Conservation (phyloP, 2,113 vertebrate species). For the Quiscalus mexicanus region DNA sequence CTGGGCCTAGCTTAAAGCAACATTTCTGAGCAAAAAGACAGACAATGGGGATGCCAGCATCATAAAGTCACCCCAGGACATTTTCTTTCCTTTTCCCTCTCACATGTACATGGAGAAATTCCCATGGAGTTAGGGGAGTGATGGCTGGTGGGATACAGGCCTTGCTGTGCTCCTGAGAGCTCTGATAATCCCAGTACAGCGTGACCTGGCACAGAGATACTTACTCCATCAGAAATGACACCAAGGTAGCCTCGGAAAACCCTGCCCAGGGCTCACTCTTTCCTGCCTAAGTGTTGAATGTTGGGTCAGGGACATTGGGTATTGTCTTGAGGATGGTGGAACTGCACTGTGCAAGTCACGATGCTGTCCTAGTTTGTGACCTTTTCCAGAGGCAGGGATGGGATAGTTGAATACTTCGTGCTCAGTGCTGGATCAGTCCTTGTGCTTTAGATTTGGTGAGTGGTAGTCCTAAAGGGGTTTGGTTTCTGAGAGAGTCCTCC, state of each 20-base stretch:
- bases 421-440: neutral
- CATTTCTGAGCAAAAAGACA: neutral
- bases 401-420: neutral
- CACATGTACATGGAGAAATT: neutral
- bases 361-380: neutral
- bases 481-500: neutral
- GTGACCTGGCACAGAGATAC: neutral
- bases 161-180: neutral
- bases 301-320: neutral
- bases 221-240: neutral
- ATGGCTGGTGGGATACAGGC: neutral
- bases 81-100: neutral
- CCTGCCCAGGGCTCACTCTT: neutral
- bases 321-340: neutral
- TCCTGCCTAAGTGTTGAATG: neutral
- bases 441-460: neutral
- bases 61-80: neutral
- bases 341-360: neutral
- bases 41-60: neutral
- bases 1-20: neutral
- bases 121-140: neutral
- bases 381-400: neutral
- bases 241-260: neutral
- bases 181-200: neutral
- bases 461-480: neutral